Evolutionary conservation across 1,140 invertebrate genomes (phyloP), one percentile per base, ranked within the genome.

Genomic region (Andricus grossulariae): DNA sequence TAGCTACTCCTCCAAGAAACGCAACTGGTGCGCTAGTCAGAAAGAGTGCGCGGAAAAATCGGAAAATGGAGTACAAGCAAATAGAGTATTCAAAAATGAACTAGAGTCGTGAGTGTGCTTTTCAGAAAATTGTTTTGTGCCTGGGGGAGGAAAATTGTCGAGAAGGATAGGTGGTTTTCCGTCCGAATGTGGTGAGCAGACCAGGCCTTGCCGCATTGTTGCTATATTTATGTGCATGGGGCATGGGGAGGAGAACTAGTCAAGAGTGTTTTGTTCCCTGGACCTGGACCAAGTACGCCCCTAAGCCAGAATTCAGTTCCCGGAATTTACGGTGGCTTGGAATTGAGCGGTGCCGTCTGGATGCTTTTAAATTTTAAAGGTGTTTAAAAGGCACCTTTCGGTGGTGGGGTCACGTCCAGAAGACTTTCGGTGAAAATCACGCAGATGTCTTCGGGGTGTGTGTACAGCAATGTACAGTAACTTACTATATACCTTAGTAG

Each of bases 111-210:
- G 52, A 54, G 52, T 54, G 52, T n/a, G 7, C 11, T 16, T 18
- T 18, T 18, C 15, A 2, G 18, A 16, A 18, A 54, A 54, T 54
- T 54, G 52, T 54, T 19, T 16, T 32, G 60, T 32, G 60, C 12
- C 60, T 8, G 6, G 25, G 21, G 60, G 18, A 19, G n/a, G 11
- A 55, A 55, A 55, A 66, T 16, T 15, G 32, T 25, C 11, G 13
- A 66, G 21, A 66, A 66, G 60, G 25, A 66, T 66, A 66, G 39
- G 25, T 15, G 60, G 15, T 66, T 66, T 66, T 66, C 60, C 60
- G 60, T 66, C 60, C 60, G 25, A 39, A n/a, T 16, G 15, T 66
- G 60, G 60, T 66, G 25, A 66, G 60, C 60, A 66, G 60, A 66
- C 16, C 25, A 39, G 12, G 16, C 13, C 39, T 66, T 66, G 15